Evolutionary conservation across 37 sponge, comb jelly and placozoan species (phyloP).

Genomic region (Spongia lamella): DNA sequence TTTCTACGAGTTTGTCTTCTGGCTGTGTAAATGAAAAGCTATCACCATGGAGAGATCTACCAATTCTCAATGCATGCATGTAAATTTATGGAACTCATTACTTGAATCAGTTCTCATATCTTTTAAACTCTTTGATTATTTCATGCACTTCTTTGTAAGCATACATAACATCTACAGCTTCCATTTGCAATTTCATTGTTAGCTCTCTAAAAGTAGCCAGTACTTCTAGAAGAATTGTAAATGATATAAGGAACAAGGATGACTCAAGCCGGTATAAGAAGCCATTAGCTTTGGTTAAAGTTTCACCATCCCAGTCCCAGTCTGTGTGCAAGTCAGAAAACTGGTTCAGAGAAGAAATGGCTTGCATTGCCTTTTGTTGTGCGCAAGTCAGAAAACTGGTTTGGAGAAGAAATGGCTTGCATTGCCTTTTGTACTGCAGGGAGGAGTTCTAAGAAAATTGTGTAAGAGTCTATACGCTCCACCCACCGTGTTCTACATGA

Average conservation of each 20-base stretch:
- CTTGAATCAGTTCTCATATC: conserved; percentile 25
- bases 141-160: conserved; percentile 47
- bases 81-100: conserved; percentile 14
- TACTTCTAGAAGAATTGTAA: conserved; percentile 46
- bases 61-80: conserved; percentile 27
- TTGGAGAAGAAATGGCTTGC: conserved; percentile 49
- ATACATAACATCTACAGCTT: conserved; percentile 48
- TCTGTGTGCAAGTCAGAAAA: conserved; percentile 24
- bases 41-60: conserved; percentile 39
- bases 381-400: conserved; percentile 21
- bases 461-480: conserved; percentile 42
- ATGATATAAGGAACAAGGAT: conserved; percentile 42
- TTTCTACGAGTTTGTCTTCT: conserved; percentile 44
- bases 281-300: conserved; percentile 58
- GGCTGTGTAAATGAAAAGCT: conserved; percentile 32
- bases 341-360: conserved; percentile 47
- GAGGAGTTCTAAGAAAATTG: conserved; percentile 51
- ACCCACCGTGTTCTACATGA: conserved; percentile 62
- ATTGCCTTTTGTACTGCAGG: conserved; percentile 35
- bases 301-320: conserved; percentile 72
- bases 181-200: conserved; percentile 57
- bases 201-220: conserved; percentile 14
- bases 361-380: conserved; percentile 16
- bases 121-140: conserved; percentile 14
- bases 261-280: conserved; percentile 49